A percentile compares a stretch with the other conserved stretches of the same genome.
These are phyloP conservation scores for Meloe dianella DNA, from an alignment of 2,888 invertebrate genomes.

Conservation along the genomic window DNA sequence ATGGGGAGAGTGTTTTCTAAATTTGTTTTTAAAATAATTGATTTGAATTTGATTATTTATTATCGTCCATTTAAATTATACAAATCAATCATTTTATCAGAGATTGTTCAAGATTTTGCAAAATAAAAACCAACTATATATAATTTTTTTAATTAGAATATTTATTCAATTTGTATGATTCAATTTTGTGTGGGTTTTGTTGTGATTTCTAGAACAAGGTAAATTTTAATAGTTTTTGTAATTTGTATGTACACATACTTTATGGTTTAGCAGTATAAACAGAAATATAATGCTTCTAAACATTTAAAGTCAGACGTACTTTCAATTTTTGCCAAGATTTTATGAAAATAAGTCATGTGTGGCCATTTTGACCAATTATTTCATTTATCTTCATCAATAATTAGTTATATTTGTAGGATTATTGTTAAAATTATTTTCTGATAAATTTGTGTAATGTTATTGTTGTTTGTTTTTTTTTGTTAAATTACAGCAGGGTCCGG, in stretches of 20 bases:
- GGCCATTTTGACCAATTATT: neutral
- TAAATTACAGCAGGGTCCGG: slow-evolving; percentile 68
- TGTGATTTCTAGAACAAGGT: slow-evolving; percentile 15
- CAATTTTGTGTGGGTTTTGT: slow-evolving; percentile 8
- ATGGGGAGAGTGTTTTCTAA: slow-evolving; percentile 10
- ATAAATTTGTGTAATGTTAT: neutral
- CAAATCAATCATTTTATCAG: slow-evolving; percentile 17
- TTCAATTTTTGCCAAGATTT: neutral
- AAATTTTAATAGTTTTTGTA: slow-evolving; percentile 1
- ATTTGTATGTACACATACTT: neutral
- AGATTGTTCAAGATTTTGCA: slow-evolving; percentile 12
- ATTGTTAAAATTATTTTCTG: neutral
- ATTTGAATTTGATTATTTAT: slow-evolving; percentile 23
- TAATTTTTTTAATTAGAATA: neutral
- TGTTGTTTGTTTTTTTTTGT: neutral
- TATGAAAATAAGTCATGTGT: neutral
- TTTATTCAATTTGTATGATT: neutral
- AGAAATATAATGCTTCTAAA: neutral
- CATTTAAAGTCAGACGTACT: neutral
- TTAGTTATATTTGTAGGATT: slow-evolving; percentile 1
- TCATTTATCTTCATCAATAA: neutral
- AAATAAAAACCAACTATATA: neutral
- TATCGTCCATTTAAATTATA: slow-evolving; percentile 23
- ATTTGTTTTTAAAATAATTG: slow-evolving; percentile 11
- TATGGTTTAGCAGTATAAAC: slow-evolving; percentile 1